phyloP scores from a whole-genome alignment of 2,797 vertebrate genomes.

The Perdix hodgsoniae region DNA sequence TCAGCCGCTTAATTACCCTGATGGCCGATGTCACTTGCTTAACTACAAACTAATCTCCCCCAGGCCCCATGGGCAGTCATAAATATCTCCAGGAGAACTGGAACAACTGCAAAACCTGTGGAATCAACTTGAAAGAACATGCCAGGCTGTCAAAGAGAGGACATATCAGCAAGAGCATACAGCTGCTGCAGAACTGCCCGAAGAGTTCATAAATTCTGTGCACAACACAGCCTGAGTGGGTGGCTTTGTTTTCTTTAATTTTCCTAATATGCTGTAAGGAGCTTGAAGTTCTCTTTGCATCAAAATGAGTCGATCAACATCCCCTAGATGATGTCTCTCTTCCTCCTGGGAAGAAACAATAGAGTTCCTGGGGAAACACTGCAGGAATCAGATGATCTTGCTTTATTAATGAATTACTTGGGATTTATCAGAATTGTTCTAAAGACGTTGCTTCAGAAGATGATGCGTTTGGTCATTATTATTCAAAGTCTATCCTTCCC shows the following conservation, averaged over 20 bases:
- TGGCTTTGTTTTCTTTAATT: conserved; percentile 63
- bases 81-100: neutral
- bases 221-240: conserved; percentile 13
- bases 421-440: conserved; percentile 47
- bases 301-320: conserved; percentile 26
- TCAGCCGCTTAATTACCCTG: neutral
- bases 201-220: conserved; percentile 62
- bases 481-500: conserved; percentile 59
- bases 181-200: conserved; percentile 31
- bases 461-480: conserved; percentile 27
- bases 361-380: conserved; percentile 36
- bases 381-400: conserved; percentile 44
- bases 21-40: neutral
- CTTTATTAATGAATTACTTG: conserved; percentile 61
- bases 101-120: neutral
- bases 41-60: neutral
- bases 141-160: conserved; percentile 26
- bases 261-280: conserved; percentile 52
- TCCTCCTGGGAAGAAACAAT: conserved; percentile 53
- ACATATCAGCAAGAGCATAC: neutral
- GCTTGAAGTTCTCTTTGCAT: conserved; percentile 39
- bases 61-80: neutral
- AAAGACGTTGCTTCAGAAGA: conserved; percentile 38
- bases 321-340: neutral
- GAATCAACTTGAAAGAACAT: conserved; percentile 14